Evolutionary conservation across 2,113 vertebrate species (phyloP), one percentile per base, ranked within the genome.

Genomic region (Macroglossus sobrinus): DNA sequence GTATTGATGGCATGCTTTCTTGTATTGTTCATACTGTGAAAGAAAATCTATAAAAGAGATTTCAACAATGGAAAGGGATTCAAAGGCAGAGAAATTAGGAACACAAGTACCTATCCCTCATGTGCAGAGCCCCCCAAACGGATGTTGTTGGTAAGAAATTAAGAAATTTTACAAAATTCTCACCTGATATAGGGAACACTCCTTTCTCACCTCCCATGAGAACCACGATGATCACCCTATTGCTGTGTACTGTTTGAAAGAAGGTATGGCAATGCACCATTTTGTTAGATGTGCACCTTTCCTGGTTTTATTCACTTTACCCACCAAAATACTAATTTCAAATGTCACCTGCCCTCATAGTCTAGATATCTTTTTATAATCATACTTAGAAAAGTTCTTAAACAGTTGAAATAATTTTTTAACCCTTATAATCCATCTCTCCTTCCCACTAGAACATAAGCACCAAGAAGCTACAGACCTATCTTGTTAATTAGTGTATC

Each of bases 151-250:
- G n/a, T 81, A 38, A 78, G 33, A 84, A 59, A 64, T 12, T 69
- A 74, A 87, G 57, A 57, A 87, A 19, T 69, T 40, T 30, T 57
- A 47, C 16, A 69, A 71, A 57, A 50, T 38, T 18, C 11, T 9
- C 30, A 28, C 9, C 8, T 4, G 33, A 33, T 5, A 24, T 21
- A 9, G 12, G 50, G 12, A 47, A 12, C 4, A 22, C 30, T 14
- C 33, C 38, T n/a, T 63, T 76, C 43, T 86, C 74, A 45, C 11
- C 18, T 64, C 5, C 15, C 5, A 0, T 19, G 53, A 1, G 10
- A 15, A 21, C 38, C 64, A 7, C 0, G 2, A 4, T 0, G 7
- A 5, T 19, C 57, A 16, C 28, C 5, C 38, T 2, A 5, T 18
- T 3, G 30, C 33, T 5, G 7, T 1, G 22, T 2, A 1, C 16